Conservation (phyloP, 2,888 invertebrate genomes). For the Lithosia quadra region DNA sequence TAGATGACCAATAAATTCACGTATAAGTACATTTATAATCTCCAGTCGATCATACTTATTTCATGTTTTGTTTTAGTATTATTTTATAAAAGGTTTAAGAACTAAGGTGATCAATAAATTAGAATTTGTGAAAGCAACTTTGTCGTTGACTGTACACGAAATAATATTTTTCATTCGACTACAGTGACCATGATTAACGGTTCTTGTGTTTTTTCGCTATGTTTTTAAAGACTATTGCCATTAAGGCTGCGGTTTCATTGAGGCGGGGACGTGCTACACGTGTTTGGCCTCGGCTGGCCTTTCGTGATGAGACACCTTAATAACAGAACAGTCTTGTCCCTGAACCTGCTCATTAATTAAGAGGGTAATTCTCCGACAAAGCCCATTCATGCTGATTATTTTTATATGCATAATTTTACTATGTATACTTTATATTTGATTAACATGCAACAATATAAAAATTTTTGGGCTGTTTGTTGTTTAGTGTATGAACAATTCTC, state of each 20-base stretch:
- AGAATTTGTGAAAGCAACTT: background rate
- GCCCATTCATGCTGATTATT: too few relatives aligned
- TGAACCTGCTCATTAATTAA: background rate
- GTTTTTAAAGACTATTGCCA: background rate
- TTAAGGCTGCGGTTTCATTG: background rate
- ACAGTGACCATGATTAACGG: background rate
- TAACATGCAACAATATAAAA: too few relatives aligned
- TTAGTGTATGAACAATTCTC: too few relatives aligned
- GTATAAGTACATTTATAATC: too few relatives aligned
- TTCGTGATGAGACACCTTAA: background rate
- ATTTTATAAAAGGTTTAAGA: too few relatives aligned
- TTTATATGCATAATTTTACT: too few relatives aligned
- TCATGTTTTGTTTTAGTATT: too few relatives aligned
- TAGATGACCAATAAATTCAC: too few relatives aligned
- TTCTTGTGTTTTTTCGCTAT: background rate
- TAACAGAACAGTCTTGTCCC: background rate
- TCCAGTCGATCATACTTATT: too few relatives aligned
- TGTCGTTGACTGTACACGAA: background rate
- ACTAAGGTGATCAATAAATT: background rate
- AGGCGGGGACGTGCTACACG: background rate
- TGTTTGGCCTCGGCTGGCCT: background rate
- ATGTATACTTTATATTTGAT: too few relatives aligned
- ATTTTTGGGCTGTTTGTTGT: too few relatives aligned
- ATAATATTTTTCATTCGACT: background rate
- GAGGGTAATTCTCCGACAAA: background rate